These are phyloP conservation scores for Plectrocnemia conspersa DNA, from an alignment of 1,140 invertebrate species.

Conservation along the genomic window DNA sequence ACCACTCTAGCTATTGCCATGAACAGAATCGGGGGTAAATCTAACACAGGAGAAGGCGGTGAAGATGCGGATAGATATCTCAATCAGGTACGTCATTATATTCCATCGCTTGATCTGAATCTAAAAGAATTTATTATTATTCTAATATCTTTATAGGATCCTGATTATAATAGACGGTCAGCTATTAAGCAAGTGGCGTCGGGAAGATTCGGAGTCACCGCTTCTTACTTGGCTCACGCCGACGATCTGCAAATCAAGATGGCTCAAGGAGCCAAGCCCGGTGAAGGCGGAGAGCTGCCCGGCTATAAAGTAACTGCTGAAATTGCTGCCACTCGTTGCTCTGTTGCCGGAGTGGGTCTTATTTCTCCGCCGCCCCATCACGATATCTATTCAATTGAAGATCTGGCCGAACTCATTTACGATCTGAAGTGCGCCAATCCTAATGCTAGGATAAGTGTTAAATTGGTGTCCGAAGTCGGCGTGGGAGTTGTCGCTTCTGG, in stretches of 20 bases:
- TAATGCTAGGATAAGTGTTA: conserved; percentile 91
- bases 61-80: conserved; percentile 86
- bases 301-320: conserved; percentile 84
- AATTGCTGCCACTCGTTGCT: conserved; percentile 92
- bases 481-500: conserved; percentile 97
- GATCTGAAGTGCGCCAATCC: conserved; percentile 98
- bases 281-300: conserved; percentile 91
- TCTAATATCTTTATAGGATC: conserved; percentile 57
- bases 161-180: conserved; percentile 70
- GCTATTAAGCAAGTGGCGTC: conserved; percentile 93
- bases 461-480: conserved; percentile 96
- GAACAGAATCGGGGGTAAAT: conserved; percentile 94
- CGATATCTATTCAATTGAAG: conserved; percentile 99
- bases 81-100: conserved; percentile 45
- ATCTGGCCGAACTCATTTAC: conserved; percentile 96
- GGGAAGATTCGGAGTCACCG: conserved; percentile 96
- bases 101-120: background rate
- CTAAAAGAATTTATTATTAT: too few species aligned
- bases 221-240: conserved; percentile 92
- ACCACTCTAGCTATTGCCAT: conserved; percentile 92
- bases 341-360: conserved; percentile 93
- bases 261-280: conserved; percentile 97
- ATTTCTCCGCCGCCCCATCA: conserved; percentile 99
- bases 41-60: conserved; percentile 94
- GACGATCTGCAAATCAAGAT: conserved; percentile 97